These are phyloP conservation scores for Nibea coibor DNA, from an alignment of 2,113 vertebrate genomes.

Conservation along the genomic window DNA sequence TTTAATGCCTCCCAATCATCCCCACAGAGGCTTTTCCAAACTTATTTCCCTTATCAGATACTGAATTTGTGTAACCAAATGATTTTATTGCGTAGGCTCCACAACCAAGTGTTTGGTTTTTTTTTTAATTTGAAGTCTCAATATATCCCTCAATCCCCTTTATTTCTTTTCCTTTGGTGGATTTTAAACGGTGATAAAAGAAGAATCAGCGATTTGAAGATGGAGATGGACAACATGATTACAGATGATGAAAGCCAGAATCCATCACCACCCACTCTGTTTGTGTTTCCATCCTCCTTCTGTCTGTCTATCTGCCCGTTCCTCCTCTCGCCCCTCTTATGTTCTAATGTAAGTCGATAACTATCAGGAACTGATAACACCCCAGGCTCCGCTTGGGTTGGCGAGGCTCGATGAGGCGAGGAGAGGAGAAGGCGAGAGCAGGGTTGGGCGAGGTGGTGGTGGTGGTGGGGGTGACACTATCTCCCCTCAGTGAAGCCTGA, in stretches of 20 bases:
- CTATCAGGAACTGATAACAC: constrained; percentile 75
- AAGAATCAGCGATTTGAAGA: constrained; percentile 64
- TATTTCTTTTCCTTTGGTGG: constrained; percentile 57
- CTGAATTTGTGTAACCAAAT: constrained; percentile 62
- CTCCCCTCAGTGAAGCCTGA: constrained; percentile 69
- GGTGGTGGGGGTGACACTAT: constrained; percentile 61
- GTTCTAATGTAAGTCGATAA: constrained; percentile 80
- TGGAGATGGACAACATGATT: constrained; percentile 76
- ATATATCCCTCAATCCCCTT: constrained; percentile 40
- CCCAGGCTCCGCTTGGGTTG: constrained; percentile 50
- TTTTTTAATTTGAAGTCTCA: constrained; percentile 45
- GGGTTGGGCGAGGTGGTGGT: constrained; percentile 22
- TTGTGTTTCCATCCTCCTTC: constrained; percentile 66
- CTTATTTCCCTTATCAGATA: constrained; percentile 67
- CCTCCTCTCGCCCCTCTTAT: constrained; percentile 58
- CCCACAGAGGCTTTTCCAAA: constrained; percentile 50
- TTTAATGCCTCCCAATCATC: constrained; percentile 53
- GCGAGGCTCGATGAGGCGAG: constrained; percentile 58
- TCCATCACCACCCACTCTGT: constrained; percentile 76
- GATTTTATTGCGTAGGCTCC: constrained; percentile 62
- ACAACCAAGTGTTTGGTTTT: background rate
- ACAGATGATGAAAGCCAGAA: constrained; percentile 75
- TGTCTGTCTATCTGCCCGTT: constrained; percentile 51
- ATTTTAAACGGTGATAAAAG: constrained; percentile 69
- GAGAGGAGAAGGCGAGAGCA: constrained; percentile 31